phyloP scores from a whole-genome alignment of 1,140 invertebrate species.

The Penaeus japonicus region DNA sequence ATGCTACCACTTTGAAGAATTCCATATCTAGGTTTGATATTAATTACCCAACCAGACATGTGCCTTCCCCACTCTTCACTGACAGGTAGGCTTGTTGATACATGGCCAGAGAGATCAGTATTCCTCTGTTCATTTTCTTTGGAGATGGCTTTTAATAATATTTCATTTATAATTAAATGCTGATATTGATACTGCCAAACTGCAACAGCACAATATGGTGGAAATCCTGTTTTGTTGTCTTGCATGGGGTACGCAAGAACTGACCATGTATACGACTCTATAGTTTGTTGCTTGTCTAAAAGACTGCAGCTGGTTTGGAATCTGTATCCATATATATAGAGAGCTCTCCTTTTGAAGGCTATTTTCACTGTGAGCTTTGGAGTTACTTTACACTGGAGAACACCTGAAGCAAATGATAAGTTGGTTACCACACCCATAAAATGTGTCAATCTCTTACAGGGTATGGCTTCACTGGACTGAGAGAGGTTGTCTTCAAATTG shows the following conservation, averaged over 20 bases:
- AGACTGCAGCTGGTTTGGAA: slow-evolving; percentile 4
- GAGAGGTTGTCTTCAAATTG: neutral
- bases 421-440: slow-evolving; percentile 21
- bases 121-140: neutral
- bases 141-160: neutral
- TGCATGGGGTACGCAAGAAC: slow-evolving; percentile 27
- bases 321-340: slow-evolving; percentile 22
- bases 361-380: slow-evolving; percentile 14
- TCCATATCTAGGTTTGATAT: neutral
- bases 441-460: slow-evolving; percentile 7
- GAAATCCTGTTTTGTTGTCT: neutral
- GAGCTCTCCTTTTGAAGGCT: slow-evolving; percentile 16
- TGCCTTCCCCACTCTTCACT: neutral
- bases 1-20: slow-evolving; percentile 1
- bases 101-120: neutral
- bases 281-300: neutral
- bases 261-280: slow-evolving; percentile 22
- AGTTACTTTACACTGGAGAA: neutral
- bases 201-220: slow-evolving; percentile 19
- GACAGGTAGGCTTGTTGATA: neutral
- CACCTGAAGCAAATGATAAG: slow-evolving; percentile 11
- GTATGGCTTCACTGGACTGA: neutral
- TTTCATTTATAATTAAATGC: neutral
- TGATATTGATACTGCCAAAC: slow-evolving; percentile 38
- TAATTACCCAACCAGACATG: slow-evolving; percentile 22